Evolutionary conservation across 92 coral and sea anemone species (phyloP), one percentile per base, ranked within the genome.

Genomic region (Zoanthus solanderi): DNA sequence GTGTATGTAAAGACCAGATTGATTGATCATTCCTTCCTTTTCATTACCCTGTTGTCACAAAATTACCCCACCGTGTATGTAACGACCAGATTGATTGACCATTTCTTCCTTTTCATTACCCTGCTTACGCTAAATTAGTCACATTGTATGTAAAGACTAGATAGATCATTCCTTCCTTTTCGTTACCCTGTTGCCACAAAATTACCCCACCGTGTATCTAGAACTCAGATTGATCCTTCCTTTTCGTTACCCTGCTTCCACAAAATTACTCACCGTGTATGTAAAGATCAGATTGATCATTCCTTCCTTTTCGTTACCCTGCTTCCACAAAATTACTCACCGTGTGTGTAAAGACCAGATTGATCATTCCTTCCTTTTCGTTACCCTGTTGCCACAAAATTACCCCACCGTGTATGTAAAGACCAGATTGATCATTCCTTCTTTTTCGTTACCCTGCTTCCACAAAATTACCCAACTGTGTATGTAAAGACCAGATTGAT

Each of bases 321-420:
- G 99, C 52, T 47, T 47, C 8, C 4, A 47, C 52, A 47, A 71
- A 57, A 68, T 7, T 48, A 69, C 96, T 85, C 88, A 97, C 99
- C 89, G 92, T 93, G 86, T 92, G 90, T 2, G 98, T 88, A 86
- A 97, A 85, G n/a, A 95, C 97, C 87, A 97, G 87, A 78, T 97
- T 97, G 88, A 97, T 90, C 99, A 95, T 97, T 31, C 99, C 99
- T 67, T 97, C 99, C 54, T 97, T 95, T n/a, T 95, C 99, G 0
- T 95, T 94, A 17, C 99, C 99, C 76, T 97, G 99, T 95, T 97
- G 53, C 99, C 99, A 23, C 23, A 23, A 23, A 23, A 23, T 23
- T 23, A 23, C 23, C 23, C 23, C 23, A 23, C 23, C 23, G 23
- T 0, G 23, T 23, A 23, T 23, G 23, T 23, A 23, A 23, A 23